These are phyloP conservation scores for Athene noctua DNA, from an alignment of 2,113 vertebrate genomes.

Conservation along the genomic window DNA sequence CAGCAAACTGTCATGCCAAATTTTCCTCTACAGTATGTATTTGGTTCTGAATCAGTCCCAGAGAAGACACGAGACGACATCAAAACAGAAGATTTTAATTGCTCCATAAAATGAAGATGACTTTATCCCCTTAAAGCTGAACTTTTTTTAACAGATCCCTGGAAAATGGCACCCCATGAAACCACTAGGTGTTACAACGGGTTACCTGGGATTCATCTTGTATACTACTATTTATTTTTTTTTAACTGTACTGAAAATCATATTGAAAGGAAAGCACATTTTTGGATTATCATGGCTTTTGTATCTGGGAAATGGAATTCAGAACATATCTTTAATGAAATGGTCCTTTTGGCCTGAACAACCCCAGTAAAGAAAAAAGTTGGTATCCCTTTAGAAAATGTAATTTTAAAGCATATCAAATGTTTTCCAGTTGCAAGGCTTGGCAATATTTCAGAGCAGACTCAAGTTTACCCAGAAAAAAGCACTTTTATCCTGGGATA, in stretches of 20 bases:
- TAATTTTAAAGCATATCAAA: neutral
- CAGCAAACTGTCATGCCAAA: neutral
- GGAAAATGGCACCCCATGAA: neutral
- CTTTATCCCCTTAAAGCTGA: neutral
- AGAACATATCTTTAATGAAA: neutral
- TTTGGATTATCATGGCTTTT: conserved; percentile 7
- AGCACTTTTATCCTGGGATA: neutral
- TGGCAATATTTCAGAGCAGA: neutral
- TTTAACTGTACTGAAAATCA: neutral
- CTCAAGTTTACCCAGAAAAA: neutral
- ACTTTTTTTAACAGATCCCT: neutral
- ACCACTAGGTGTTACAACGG: neutral
- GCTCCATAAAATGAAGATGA: neutral
- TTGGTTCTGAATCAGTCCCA: neutral
- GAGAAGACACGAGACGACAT: neutral
- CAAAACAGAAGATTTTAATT: neutral
- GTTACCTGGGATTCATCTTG: neutral
- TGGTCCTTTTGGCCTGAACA: neutral
- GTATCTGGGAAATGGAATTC: neutral
- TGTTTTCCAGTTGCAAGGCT: neutral
- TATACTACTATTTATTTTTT: neutral
- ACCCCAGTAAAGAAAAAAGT: neutral
- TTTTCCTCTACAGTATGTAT: neutral
- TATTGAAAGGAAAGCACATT: neutral
- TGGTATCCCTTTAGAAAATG: neutral